phyloP scores from a whole-genome alignment of 2,113 vertebrate genomes.

The Pangasianodon hypophthalmus region DNA sequence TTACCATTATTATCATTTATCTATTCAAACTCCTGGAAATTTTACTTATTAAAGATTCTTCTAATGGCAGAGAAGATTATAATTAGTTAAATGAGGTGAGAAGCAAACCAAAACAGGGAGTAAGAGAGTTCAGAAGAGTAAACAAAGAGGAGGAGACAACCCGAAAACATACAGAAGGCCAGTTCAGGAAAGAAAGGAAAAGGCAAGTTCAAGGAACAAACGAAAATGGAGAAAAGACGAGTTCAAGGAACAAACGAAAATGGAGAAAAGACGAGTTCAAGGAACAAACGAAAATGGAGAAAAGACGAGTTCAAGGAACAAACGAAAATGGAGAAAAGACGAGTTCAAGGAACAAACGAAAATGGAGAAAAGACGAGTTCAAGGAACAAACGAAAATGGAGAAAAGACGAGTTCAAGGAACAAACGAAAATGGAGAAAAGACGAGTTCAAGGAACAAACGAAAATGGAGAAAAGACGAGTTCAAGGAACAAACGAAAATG shows the following conservation, averaged over 20 bases:
- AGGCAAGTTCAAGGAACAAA: not conserved
- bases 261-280: not conserved
- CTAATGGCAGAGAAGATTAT: not conserved
- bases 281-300: not conserved
- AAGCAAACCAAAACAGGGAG: not conserved
- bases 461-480: not conserved
- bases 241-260: not conserved
- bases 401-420: not conserved
- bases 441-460: not conserved
- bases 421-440: not conserved
- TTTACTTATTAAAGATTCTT: not conserved
- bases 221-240: not conserved
- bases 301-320: not conserved
- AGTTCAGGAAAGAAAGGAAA: not conserved
- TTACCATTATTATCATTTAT: not conserved
- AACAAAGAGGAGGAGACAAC: not conserved
- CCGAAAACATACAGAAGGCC: not conserved
- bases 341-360: not conserved
- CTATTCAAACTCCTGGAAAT: not conserved
- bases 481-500: not conserved
- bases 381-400: not conserved
- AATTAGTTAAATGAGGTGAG: not conserved
- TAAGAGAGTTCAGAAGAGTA: not conserved
- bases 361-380: not conserved
- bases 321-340: not conserved